A percentile compares a stretch with the other conserved stretches of the same genome.
Conservation (phyloP, 2,113 vertebrate genomes). For the Smithornis capensis region DNA sequence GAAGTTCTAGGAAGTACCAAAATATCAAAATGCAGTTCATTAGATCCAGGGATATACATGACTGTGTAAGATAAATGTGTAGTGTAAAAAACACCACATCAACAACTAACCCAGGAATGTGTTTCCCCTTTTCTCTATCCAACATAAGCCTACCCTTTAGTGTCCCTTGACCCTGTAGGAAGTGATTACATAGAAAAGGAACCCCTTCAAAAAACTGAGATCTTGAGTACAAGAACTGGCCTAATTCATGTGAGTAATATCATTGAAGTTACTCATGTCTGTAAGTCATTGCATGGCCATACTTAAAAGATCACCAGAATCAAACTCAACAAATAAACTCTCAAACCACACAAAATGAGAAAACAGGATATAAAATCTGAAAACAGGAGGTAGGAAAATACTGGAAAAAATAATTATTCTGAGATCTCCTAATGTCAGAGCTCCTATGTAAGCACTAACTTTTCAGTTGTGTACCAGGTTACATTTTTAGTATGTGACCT, state of each 20-base stretch:
- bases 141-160: neutral
- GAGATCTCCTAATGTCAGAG: neutral
- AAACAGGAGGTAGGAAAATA: neutral
- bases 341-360: neutral
- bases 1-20: slow-evolving; percentile 63
- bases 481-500: neutral
- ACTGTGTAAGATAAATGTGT: neutral
- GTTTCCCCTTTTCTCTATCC: neutral
- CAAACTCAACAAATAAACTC: neutral
- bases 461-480: neutral
- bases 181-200: neutral
- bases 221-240: neutral
- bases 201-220: neutral
- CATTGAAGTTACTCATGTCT: neutral
- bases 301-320: neutral
- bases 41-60: neutral
- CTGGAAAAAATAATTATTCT: neutral
- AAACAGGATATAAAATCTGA: neutral
- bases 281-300: neutral
- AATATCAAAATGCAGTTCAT: neutral
- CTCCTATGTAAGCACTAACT: neutral
- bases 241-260: neutral
- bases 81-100: neutral
- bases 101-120: neutral
- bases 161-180: neutral